A percentile compares a stretch with the other conserved stretches of the same genome.
Conservation (phyloP, 1,140 invertebrate genomes). For the Orius insidiosus region DNA sequence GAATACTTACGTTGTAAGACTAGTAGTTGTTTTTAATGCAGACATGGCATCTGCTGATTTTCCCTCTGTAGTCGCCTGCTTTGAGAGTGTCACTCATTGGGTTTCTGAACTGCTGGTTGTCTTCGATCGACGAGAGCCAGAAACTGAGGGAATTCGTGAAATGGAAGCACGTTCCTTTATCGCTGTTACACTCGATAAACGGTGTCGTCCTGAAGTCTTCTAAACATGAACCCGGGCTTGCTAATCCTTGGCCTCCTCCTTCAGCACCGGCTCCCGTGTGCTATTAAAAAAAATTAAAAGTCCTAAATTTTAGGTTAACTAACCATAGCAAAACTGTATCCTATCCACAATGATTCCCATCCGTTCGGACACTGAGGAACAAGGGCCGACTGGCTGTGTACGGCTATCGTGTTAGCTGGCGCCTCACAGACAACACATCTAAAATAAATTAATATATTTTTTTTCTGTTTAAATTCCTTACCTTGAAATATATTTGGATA, state of each 20-base stretch:
- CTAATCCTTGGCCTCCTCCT: slow-evolving; percentile 72
- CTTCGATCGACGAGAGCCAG: slow-evolving; percentile 73
- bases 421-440: slow-evolving; percentile 89
- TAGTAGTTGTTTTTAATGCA: slow-evolving; percentile 29
- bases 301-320: slow-evolving; percentile 22
- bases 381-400: slow-evolving; percentile 83
- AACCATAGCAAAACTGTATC: slow-evolving; percentile 97
- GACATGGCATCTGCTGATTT: slow-evolving; percentile 65
- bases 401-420: slow-evolving; percentile 83
- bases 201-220: slow-evolving; percentile 77
- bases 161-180: slow-evolving; percentile 73
- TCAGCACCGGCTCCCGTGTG: slow-evolving; percentile 87
- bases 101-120: slow-evolving; percentile 59
- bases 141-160: slow-evolving; percentile 72
- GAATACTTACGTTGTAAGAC: no score
- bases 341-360: slow-evolving; percentile 88
- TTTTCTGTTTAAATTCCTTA: no score
- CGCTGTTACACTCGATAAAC: slow-evolving; percentile 87
- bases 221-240: slow-evolving; percentile 81
- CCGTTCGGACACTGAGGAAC: slow-evolving; percentile 81
- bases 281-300: slow-evolving; percentile 32
- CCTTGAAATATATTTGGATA: slow-evolving; percentile 75
- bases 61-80: slow-evolving; percentile 47
- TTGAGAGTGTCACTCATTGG: slow-evolving; percentile 70
- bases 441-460: slow-evolving; percentile 14